phyloP scores from a whole-genome alignment of 2,113 vertebrate species.

The Peromyscus leucopus region DNA sequence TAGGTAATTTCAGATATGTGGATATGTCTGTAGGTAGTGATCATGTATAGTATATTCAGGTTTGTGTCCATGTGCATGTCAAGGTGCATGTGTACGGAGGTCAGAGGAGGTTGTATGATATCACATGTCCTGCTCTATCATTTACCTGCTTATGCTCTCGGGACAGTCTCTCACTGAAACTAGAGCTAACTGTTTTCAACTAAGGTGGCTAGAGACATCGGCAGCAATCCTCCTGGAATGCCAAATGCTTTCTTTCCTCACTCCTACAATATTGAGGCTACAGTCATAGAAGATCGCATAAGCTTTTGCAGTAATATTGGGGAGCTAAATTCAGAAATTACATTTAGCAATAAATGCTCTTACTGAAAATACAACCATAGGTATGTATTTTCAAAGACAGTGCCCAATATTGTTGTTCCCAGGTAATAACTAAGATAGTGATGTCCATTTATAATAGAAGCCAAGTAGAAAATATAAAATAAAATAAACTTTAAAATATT shows the following conservation, averaged over 20 bases:
- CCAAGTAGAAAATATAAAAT: neutral
- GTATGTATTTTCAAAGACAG: neutral
- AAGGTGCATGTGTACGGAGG: too few species aligned
- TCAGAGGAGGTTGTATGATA: neutral
- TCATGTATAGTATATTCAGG: too few species aligned
- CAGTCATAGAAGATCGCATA: too few species aligned
- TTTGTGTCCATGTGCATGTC: neutral
- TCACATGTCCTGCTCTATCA: neutral
- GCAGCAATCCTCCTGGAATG: too few species aligned
- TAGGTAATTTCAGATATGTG: neutral
- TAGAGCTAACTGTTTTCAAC: neutral
- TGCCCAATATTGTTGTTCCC: neutral
- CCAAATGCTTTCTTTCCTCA: too few species aligned
- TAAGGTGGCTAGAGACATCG: neutral
- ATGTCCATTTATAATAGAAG: neutral
- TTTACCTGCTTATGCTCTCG: neutral
- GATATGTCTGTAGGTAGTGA: neutral
- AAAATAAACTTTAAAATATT: neutral
- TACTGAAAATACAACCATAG: too few species aligned
- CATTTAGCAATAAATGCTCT: neutral
- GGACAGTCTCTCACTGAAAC: neutral
- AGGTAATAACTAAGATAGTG: neutral
- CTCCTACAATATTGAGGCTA: too few species aligned
- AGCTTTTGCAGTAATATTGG: too few species aligned
- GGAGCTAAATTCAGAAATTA: neutral